Evolutionary conservation across 2,888 invertebrate species (phyloP).

Genomic region (Drosophila rubida): DNA sequence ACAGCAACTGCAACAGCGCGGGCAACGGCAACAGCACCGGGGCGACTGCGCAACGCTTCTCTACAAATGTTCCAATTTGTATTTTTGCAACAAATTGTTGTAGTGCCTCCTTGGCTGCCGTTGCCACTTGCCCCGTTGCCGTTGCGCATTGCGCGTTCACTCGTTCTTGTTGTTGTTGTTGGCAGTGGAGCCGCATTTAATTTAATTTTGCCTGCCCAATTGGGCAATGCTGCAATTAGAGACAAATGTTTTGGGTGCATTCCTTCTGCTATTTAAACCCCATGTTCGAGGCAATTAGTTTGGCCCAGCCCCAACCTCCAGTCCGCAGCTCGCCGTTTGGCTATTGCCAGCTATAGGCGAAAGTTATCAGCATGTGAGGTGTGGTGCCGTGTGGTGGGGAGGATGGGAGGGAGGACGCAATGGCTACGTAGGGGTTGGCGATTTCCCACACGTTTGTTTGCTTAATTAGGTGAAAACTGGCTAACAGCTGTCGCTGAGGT

Average conservation of each 20-base stretch:
- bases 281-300: slow-evolving; percentile 76
- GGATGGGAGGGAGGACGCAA: neutral
- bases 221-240: slow-evolving; percentile 80
- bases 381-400: neutral
- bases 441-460: slow-evolving; percentile 79
- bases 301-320: slow-evolving; percentile 41
- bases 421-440: slow-evolving; percentile 27
- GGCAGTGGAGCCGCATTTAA: slow-evolving; percentile 66
- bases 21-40: slow-evolving; percentile 17
- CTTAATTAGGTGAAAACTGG: slow-evolving; percentile 77
- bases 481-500: slow-evolving; percentile 65
- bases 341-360: slow-evolving; percentile 44
- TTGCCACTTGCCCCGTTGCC: slow-evolving; percentile 37
- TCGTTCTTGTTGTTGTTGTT: slow-evolving; percentile 53
- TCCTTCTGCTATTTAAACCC: slow-evolving; percentile 72
- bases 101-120: slow-evolving; percentile 30
- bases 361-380: slow-evolving; percentile 58
- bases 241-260: slow-evolving; percentile 79
- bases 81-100: slow-evolving; percentile 79
- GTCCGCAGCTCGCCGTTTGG: neutral
- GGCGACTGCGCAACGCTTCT: slow-evolving; percentile 46
- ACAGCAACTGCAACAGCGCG: slow-evolving; percentile 28
- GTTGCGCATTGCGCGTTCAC: slow-evolving; percentile 32
- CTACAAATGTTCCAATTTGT: slow-evolving; percentile 81
- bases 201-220: slow-evolving; percentile 79